phyloP scores from a whole-genome alignment of 2,113 vertebrate genomes.

The Rhegmatorhina hoffmannsi region DNA sequence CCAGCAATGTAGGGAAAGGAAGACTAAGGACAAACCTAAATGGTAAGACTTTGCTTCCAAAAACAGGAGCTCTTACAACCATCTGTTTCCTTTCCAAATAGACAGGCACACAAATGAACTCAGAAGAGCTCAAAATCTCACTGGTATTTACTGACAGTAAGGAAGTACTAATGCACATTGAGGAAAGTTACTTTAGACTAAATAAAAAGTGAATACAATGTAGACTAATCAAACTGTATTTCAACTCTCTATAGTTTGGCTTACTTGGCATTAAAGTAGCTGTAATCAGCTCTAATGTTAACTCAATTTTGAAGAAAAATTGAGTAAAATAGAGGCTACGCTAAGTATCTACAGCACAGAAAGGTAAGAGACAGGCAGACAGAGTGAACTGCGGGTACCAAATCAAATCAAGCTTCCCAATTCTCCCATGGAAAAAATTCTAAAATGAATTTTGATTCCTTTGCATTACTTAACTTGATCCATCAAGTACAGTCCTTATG shows the following conservation, averaged over 20 bases:
- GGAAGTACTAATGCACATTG: background rate
- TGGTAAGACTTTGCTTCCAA: background rate
- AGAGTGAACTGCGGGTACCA: background rate
- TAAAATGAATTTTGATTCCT: background rate
- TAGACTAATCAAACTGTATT: background rate
- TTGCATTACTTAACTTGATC: background rate
- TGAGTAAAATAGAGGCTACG: background rate
- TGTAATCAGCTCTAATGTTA: background rate
- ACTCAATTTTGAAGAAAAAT: background rate
- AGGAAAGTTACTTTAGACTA: background rate
- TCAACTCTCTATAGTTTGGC: background rate
- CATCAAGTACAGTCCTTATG: background rate
- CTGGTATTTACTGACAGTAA: background rate
- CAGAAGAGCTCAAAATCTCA: background rate
- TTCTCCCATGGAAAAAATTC: background rate
- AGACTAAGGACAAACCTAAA: background rate
- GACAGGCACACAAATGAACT: background rate
- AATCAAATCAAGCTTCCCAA: background rate
- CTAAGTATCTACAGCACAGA: background rate
- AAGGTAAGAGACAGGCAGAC: background rate
- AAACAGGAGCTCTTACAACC: background rate
- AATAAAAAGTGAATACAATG: background rate
- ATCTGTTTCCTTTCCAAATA: background rate
- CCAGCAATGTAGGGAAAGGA: background rate
- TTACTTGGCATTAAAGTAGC: background rate